Percentiles rank a stretch among this genome's conserved stretches.
These are phyloP conservation scores for Caenorhabditis auriculariae DNA, from an alignment of 2,888 invertebrate species.

Conservation along the genomic window DNA sequence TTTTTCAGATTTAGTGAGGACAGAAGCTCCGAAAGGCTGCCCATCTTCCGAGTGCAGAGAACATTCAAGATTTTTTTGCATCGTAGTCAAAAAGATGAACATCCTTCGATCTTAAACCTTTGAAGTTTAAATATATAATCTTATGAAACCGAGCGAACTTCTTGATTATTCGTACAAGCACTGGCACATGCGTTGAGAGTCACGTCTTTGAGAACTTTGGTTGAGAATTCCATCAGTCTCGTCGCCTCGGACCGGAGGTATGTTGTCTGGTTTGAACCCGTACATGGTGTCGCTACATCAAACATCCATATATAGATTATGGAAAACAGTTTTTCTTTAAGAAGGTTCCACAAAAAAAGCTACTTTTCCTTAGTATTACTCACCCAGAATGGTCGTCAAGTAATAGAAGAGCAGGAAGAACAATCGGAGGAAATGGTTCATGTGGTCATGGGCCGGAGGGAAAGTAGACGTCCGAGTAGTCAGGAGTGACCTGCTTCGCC, in stretches of 20 bases:
- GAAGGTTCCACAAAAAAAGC: background rate
- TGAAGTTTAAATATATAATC: background rate
- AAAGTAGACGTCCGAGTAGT: no score
- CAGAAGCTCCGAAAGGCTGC: constrained; percentile 53
- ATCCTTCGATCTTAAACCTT: constrained; percentile 22
- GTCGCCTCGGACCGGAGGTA: constrained; percentile 55
- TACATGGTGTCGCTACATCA: constrained; percentile 22
- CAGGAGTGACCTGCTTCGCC: no score
- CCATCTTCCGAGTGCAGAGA: constrained; percentile 47
- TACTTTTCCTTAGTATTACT: no score
- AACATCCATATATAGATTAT: background rate
- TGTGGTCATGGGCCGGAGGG: no score
- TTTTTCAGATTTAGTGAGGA: constrained; percentile 38
- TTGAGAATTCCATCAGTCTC: constrained; percentile 49
- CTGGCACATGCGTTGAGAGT: constrained; percentile 55
- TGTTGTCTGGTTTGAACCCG: constrained; percentile 46
- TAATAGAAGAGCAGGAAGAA: no score
- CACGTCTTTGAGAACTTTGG: constrained; percentile 44
- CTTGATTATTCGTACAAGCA: constrained; percentile 36
- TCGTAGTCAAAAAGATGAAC: no score
- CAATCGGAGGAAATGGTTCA: no score
- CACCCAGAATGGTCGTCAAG: no score
- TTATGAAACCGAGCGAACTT: constrained; percentile 5
- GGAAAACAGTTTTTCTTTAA: background rate
- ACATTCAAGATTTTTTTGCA: constrained; percentile 49